phyloP scores from a whole-genome alignment of 2,113 vertebrate genomes.

The Rhea americana region DNA sequence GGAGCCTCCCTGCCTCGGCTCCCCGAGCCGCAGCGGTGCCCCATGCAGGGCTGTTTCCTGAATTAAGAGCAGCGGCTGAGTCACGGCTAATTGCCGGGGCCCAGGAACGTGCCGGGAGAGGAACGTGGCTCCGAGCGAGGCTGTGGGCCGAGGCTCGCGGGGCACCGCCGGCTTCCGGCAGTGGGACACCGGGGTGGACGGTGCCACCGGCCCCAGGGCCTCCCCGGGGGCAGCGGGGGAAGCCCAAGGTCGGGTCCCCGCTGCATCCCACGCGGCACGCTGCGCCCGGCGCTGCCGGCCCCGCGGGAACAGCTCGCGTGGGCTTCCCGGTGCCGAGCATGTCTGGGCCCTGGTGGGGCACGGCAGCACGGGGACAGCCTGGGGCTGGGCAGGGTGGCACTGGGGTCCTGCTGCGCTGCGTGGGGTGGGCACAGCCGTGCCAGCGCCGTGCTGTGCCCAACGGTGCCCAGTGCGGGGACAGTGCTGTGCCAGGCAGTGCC shows the following conservation, averaged over 20 bases:
- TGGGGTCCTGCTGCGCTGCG: no score
- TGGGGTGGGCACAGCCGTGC: no score
- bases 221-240: neutral
- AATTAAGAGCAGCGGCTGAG: slow-evolving; percentile 51
- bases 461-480: neutral
- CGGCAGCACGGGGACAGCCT: neutral
- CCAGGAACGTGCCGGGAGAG: slow-evolving; percentile 25
- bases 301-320: neutral
- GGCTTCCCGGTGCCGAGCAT: neutral
- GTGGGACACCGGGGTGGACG: no score
- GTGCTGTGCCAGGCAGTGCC: no score
- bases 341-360: neutral
- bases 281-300: neutral
- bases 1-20: no score
- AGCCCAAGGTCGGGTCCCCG: neutral
- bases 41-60: slow-evolving; percentile 21
- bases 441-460: no score
- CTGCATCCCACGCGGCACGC: accelerated
- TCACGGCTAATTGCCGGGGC: slow-evolving; percentile 45
- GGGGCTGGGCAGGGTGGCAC: neutral
- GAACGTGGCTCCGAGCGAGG: neutral
- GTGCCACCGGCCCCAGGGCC: no score
- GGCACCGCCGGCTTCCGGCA: neutral
- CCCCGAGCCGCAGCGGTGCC: neutral
- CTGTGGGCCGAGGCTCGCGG: neutral